Evolutionary conservation across 1,140 invertebrate species (phyloP).

Genomic region (Zaprionus ornatus): DNA sequence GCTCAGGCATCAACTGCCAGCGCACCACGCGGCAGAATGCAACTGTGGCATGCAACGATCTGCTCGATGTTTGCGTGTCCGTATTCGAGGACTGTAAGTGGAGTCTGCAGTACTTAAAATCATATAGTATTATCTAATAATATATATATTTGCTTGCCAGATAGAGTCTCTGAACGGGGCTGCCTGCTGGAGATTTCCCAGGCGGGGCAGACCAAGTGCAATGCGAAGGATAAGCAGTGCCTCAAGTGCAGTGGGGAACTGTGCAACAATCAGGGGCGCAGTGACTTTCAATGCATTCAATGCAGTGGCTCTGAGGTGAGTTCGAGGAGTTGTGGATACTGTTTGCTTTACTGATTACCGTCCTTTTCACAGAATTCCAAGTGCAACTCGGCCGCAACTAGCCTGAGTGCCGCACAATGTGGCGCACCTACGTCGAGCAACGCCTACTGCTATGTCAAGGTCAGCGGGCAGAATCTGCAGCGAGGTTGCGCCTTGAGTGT

Average conservation of each 20-base stretch:
- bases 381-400: conserved; percentile 41
- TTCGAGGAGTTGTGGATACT: background rate
- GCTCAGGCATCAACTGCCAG: conserved; percentile 73
- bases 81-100: conserved; percentile 71
- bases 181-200: conserved; percentile 56
- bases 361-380: conserved; percentile 22
- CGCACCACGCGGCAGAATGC: conserved; percentile 51
- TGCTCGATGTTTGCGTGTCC: conserved; percentile 72
- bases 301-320: conserved; percentile 62
- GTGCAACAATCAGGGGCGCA: conserved; percentile 71
- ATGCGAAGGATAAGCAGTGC: conserved; percentile 49
- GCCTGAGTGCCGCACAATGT: conserved; percentile 49
- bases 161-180: conserved; percentile 66
- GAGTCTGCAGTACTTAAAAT: background rate
- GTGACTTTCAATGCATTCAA: conserved; percentile 69
- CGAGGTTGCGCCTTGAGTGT: conserved; percentile 61
- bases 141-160: conserved; percentile 26
- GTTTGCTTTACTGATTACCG: background rate
- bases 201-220: conserved; percentile 47
- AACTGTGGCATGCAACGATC: conserved; percentile 54
- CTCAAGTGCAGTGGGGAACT: conserved; percentile 61
- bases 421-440: conserved; percentile 62
- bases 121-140: background rate
- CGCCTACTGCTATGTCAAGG: conserved; percentile 74
- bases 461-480: conserved; percentile 14